These are phyloP conservation scores for Guaruba guarouba DNA, from an alignment of 2,113 vertebrate species.

Conservation along the genomic window DNA sequence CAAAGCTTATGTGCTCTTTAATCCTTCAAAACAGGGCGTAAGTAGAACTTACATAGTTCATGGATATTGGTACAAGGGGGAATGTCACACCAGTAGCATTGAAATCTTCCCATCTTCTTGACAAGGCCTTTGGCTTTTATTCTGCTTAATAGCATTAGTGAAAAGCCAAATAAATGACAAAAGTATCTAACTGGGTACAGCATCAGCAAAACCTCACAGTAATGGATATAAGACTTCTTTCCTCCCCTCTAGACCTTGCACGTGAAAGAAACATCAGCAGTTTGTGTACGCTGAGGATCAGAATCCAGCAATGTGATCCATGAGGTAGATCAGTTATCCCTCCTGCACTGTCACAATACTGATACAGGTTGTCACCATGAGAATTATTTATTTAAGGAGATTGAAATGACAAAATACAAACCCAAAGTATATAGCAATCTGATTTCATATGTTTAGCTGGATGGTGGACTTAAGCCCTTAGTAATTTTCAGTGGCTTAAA, in stretches of 20 bases:
- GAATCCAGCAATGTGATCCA: background rate
- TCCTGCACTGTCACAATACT: background rate
- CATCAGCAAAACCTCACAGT: background rate
- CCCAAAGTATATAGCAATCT: background rate
- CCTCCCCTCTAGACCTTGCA: background rate
- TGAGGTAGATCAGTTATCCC: background rate
- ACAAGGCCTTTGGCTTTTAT: background rate
- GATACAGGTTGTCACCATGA: background rate
- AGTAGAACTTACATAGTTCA: background rate
- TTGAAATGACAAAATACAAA: background rate
- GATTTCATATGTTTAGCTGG: background rate
- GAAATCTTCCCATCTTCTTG: background rate
- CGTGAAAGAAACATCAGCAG: background rate
- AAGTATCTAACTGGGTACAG: background rate
- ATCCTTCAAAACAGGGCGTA: background rate
- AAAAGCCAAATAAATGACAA: background rate
- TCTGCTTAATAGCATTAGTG: background rate
- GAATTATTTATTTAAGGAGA: background rate
- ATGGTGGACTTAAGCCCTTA: background rate
- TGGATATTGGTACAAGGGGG: background rate
- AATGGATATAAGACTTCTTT: background rate
- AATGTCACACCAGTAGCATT: background rate
- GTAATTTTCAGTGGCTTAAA: slow-evolving; percentile 8
- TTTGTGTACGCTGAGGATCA: background rate
- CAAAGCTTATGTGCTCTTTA: background rate